phyloP scores from a whole-genome alignment of 2,797 vertebrate species.

The Margarornis squamiger region DNA sequence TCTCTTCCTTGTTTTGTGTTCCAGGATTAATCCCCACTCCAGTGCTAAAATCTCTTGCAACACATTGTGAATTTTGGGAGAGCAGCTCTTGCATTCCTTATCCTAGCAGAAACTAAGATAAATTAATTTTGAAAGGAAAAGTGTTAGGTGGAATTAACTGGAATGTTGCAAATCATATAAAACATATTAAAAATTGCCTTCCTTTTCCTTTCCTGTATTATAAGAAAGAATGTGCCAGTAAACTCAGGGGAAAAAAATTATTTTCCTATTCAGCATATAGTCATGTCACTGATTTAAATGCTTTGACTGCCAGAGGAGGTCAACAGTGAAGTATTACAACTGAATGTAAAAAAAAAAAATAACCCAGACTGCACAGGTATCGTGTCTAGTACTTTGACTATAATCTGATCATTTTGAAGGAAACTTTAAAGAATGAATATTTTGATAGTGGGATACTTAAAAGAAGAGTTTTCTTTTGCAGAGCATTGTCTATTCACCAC shows the following conservation, averaged over 20 bases:
- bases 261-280: neutral
- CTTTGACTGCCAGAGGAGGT: neutral
- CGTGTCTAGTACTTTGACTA: neutral
- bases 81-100: neutral
- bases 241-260: neutral
- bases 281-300: neutral
- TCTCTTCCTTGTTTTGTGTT: neutral
- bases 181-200: neutral
- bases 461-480: neutral
- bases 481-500: neutral
- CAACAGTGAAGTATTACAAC: neutral
- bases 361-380: neutral
- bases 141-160: neutral
- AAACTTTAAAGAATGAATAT: neutral
- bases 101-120: neutral
- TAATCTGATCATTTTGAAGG: neutral
- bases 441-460: neutral
- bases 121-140: neutral
- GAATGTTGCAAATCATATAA: neutral
- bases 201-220: neutral
- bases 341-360: neutral
- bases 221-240: neutral
- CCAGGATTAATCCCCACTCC: neutral
- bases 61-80: neutral
- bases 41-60: neutral